These are phyloP conservation scores for Malacoraja senta DNA, from an alignment of 2,797 vertebrate species.

Conservation along the genomic window DNA sequence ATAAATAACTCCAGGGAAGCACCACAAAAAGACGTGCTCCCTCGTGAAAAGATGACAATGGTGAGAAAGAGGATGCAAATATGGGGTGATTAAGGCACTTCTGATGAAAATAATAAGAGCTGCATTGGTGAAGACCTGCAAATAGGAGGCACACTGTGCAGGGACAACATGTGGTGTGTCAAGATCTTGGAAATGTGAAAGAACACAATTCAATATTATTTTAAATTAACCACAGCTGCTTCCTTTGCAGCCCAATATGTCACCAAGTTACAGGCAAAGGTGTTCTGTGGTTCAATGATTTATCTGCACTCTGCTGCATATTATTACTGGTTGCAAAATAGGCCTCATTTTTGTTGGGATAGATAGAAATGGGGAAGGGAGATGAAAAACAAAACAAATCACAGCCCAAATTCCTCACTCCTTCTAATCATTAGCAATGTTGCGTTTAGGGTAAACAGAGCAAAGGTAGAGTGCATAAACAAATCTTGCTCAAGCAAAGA, in stretches of 20 bases:
- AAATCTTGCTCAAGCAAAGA: not conserved
- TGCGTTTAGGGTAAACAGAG: not conserved
- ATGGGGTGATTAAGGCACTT: not conserved
- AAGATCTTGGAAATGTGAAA: not conserved
- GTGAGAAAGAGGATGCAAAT: not conserved
- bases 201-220: not conserved
- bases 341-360: too few species aligned
- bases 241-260: not conserved
- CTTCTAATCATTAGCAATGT: not conserved
- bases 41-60: not conserved
- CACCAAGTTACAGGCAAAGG: not conserved
- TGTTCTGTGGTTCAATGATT: not conserved
- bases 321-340: not conserved
- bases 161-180: not conserved
- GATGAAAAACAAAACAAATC: not conserved
- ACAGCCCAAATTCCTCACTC: not conserved
- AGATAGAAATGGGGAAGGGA: not conserved
- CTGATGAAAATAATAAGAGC: not conserved
- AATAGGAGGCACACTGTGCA: not conserved
- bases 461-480: not conserved
- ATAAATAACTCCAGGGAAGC: not conserved
- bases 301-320: not conserved
- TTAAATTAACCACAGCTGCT: not conserved
- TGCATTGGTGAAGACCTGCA: not conserved
- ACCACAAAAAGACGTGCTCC: not conserved